These are phyloP conservation scores for Lynx canadensis DNA, from an alignment of 2,113 vertebrate genomes.

Conservation along the genomic window DNA sequence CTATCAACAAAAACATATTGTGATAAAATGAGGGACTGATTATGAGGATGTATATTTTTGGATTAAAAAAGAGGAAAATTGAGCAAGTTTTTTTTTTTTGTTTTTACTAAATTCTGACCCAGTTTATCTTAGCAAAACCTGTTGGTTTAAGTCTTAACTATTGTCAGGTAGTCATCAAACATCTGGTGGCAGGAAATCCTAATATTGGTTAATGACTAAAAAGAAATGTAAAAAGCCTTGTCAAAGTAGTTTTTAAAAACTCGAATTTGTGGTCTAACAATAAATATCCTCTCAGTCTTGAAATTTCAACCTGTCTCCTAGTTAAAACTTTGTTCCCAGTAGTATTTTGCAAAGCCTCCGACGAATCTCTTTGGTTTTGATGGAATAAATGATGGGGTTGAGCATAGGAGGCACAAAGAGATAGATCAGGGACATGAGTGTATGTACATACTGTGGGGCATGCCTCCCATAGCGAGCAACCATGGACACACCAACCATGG, in stretches of 20 bases:
- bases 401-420: slow-evolving; percentile 78
- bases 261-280: neutral
- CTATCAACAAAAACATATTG: neutral
- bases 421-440: slow-evolving; percentile 66
- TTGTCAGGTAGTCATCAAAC: neutral
- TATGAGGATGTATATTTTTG: neutral
- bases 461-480: slow-evolving; percentile 51
- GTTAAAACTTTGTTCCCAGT: slow-evolving; percentile 33
- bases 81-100: neutral
- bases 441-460: slow-evolving; percentile 37
- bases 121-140: neutral
- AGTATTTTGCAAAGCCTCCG: slow-evolving; percentile 50
- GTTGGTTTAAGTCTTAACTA: neutral
- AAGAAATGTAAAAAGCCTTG: neutral
- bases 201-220: neutral
- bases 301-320: neutral
- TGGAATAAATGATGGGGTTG: slow-evolving; percentile 80
- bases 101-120: neutral
- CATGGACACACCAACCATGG: slow-evolving; percentile 69
- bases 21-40: neutral
- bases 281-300: neutral
- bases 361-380: slow-evolving; percentile 76
- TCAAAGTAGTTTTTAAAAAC: neutral
- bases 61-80: neutral
- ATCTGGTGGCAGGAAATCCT: neutral